Percentiles rank a stretch among this genome's conserved stretches.
phyloP scores from a whole-genome alignment of 2,797 vertebrate genomes.

The Tapirus indicus region DNA sequence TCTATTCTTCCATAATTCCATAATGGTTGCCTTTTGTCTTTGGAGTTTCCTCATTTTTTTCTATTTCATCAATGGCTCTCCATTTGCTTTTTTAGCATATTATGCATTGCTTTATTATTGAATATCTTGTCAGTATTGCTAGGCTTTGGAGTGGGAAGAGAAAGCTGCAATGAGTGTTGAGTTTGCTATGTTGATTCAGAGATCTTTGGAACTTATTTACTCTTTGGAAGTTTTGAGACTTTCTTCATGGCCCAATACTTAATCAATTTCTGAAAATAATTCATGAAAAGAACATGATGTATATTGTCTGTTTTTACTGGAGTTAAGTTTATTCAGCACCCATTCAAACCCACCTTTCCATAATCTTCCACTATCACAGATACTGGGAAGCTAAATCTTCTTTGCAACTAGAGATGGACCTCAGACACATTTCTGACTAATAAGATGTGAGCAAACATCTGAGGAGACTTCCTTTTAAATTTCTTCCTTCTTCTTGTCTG shows the following conservation, averaged over 20 bases:
- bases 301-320: background rate
- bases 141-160: background rate
- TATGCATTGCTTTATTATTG: background rate
- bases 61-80: background rate
- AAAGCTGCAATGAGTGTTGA: background rate
- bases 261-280: background rate
- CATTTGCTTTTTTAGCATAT: background rate
- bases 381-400: background rate
- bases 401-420: background rate
- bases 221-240: background rate
- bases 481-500: background rate
- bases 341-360: background rate
- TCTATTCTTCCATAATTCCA: background rate
- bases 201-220: background rate
- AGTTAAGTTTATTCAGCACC: background rate
- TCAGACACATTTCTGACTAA: background rate
- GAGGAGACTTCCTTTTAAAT: background rate
- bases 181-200: background rate
- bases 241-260: background rate
- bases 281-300: background rate
- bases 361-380: background rate
- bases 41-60: background rate
- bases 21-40: background rate
- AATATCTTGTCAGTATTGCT: background rate
- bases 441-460: background rate